Percentiles rank a stretch among this genome's conserved stretches.
Conservation (phyloP, 2,113 vertebrate genomes). For the Oryzias curvinotus region DNA sequence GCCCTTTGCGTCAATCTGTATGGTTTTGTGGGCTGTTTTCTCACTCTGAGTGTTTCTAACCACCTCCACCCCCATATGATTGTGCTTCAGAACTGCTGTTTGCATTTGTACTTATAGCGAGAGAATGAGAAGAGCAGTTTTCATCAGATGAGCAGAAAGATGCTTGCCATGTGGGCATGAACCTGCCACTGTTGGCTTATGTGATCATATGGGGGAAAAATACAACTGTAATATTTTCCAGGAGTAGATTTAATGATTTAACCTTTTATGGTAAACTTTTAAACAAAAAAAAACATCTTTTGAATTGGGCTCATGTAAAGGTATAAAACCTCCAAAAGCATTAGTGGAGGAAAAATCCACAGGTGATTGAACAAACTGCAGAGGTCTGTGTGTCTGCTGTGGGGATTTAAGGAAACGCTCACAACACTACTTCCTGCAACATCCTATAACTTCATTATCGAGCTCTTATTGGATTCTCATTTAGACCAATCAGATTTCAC, state of each 20-base stretch:
- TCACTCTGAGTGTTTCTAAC: conserved; percentile 11
- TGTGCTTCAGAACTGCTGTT: conserved; percentile 3
- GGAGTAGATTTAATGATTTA: too few relatives aligned
- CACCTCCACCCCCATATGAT: neutral
- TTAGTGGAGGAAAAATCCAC: conserved; percentile 23
- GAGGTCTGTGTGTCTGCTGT: conserved; percentile 20
- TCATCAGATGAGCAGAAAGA: neutral
- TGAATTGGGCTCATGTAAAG: conserved; percentile 5
- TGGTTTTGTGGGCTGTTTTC: conserved; percentile 18
- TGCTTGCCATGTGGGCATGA: neutral
- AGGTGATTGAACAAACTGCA: conserved; percentile 40
- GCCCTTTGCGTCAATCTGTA: conserved; percentile 41
- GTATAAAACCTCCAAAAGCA: conserved; percentile 46
- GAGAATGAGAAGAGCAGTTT: conserved; percentile 1
- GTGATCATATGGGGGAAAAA: neutral
- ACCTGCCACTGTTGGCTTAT: neutral
- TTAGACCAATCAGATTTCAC: conserved; percentile 63
- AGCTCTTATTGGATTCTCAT: conserved; percentile 65
- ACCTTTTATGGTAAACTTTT: too few relatives aligned
- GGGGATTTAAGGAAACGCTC: conserved; percentile 41
- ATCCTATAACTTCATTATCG: conserved; percentile 64
- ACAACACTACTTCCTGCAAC: conserved; percentile 66
- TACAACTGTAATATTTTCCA: too few relatives aligned
- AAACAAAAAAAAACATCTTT: too few relatives aligned
- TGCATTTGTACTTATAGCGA: neutral